A percentile compares a stretch with the other conserved stretches of the same genome.
Conservation (phyloP, 2,113 vertebrate genomes). For the Barbus barbus region DNA sequence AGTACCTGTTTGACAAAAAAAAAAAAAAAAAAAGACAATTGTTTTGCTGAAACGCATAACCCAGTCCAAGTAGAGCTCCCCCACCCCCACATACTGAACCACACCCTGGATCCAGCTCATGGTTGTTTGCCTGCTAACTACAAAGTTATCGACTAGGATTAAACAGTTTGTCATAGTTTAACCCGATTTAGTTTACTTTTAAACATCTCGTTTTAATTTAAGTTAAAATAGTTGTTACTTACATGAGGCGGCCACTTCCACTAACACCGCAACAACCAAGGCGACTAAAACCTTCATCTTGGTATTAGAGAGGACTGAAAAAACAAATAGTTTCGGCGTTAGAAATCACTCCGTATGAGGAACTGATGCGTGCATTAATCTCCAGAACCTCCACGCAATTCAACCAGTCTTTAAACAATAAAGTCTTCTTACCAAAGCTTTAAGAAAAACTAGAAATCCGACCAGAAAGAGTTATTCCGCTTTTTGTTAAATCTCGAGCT, state of each 20-base stretch:
- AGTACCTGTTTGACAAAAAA: conserved; percentile 5
- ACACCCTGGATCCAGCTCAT: neutral
- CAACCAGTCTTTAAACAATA: neutral
- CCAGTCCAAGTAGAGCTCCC: neutral
- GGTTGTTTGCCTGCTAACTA: neutral
- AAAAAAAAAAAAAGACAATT: neutral
- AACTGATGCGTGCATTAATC: too few species aligned
- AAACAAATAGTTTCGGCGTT: neutral
- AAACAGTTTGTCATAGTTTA: neutral
- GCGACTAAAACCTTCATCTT: conserved; percentile 66
- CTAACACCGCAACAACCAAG: conserved; percentile 56
- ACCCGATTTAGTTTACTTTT: too few species aligned
- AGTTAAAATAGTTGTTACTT: neutral
- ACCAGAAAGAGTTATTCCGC: neutral
- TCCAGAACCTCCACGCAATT: too few species aligned
- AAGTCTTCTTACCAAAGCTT: neutral
- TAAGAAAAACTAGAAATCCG: neutral
- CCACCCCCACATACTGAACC: conserved; percentile 19
- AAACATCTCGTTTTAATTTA: too few species aligned
- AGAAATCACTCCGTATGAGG: neutral
- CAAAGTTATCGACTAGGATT: neutral
- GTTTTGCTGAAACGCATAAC: neutral
- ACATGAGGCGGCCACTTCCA: conserved; percentile 56
- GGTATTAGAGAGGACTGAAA: neutral
- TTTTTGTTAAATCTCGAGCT: neutral